Percentiles rank a stretch among this genome's conserved stretches.
phyloP scores from a whole-genome alignment of 2,888 invertebrate genomes.

The Plemyria rubiginata region DNA sequence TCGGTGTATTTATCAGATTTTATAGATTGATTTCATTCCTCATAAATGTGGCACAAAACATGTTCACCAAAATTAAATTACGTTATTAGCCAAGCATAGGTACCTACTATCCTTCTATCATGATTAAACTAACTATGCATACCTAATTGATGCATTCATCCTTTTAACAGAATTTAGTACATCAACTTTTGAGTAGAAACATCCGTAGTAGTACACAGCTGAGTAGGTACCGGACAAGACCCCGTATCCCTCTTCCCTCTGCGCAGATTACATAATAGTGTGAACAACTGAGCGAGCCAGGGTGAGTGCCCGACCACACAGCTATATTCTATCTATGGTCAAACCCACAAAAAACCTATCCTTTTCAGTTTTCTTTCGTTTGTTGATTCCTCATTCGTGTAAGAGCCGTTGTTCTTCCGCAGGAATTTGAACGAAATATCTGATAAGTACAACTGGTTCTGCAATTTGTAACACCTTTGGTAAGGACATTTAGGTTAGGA shows the following conservation, averaged over 20 bases:
- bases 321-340: conserved; percentile 50
- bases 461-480: conserved; percentile 40
- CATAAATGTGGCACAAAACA: conserved; percentile 1
- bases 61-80: background rate
- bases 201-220: conserved; percentile 49
- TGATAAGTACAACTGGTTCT: conserved; percentile 39
- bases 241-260: conserved; percentile 38
- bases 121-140: too few relatives aligned
- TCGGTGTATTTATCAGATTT: conserved; percentile 20
- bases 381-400: conserved; percentile 45
- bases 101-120: background rate
- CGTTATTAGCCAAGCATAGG: conserved; percentile 1
- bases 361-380: conserved; percentile 52
- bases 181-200: conserved; percentile 38
- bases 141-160: conserved; percentile 9
- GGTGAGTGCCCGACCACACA: conserved; percentile 62
- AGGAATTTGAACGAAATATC: conserved; percentile 38
- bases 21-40: conserved; percentile 12
- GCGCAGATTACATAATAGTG: conserved; percentile 19
- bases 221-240: conserved; percentile 28
- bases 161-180: conserved; percentile 19
- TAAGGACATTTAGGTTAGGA: conserved; percentile 29
- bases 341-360: conserved; percentile 55
- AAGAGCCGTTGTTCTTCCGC: conserved; percentile 25
- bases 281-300: conserved; percentile 37